Conservation (phyloP, 2,113 vertebrate genomes). For the Paradisaea rubra region DNA sequence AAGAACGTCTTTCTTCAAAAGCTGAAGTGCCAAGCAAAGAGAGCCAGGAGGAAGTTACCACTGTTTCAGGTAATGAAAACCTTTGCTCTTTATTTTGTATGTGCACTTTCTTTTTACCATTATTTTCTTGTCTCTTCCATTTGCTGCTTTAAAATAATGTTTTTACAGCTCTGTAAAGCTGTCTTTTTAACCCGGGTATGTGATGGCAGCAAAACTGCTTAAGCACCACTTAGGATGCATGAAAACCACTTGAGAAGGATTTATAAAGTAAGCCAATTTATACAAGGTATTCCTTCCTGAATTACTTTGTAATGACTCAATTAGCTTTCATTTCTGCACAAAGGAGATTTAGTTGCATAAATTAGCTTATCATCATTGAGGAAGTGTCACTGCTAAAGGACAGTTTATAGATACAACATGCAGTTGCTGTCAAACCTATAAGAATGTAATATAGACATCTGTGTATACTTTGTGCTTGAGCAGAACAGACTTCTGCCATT, state of each 20-base stretch:
- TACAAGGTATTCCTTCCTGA: conserved; percentile 90
- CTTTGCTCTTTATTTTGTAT: not conserved
- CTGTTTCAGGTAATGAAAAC: conserved; percentile 57
- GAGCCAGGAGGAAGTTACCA: not conserved
- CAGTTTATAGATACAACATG: conserved; percentile 99
- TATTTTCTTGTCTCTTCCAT: not conserved
- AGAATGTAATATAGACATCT: conserved; percentile 98
- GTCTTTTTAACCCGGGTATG: conserved; percentile 23
- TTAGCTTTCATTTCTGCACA: conserved; percentile 99
- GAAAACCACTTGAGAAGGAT: conserved; percentile 88
- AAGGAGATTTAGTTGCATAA: conserved; percentile 99
- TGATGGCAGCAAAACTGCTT: conserved; percentile 67
- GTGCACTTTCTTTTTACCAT: not conserved
- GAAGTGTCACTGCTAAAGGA: conserved; percentile 98
- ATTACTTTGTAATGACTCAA: conserved; percentile 99
- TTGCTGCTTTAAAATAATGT: conserved; percentile 9
- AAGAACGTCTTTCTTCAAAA: conserved; percentile 2
- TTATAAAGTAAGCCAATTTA: conserved; percentile 99
- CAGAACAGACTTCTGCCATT: conserved; percentile 99
- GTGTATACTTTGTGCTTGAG: conserved; percentile 99
- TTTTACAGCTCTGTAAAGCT: conserved; percentile 29
- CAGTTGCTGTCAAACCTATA: conserved; percentile 93
- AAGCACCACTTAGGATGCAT: conserved; percentile 80
- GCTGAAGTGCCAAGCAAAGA: conserved; percentile 7
- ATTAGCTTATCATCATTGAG: conserved; percentile 97